Conservation (phyloP, 2,888 invertebrate species). For the Lutraria lutraria region DNA sequence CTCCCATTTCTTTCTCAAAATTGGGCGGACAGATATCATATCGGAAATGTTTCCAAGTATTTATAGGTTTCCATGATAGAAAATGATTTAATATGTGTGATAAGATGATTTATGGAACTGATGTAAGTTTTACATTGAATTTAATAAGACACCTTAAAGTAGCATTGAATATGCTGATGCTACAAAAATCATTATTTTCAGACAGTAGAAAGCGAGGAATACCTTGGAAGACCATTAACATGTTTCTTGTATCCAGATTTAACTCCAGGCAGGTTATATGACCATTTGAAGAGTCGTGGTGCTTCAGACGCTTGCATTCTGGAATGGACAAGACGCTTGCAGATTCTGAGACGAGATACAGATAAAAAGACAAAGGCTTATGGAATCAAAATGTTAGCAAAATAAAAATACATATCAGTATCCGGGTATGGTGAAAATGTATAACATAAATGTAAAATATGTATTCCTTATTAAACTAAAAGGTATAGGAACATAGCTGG, state of each 20-base stretch:
- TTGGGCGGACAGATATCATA: too few species aligned
- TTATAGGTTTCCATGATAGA: too few species aligned
- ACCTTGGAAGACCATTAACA: conserved; percentile 24
- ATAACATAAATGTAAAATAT: too few species aligned
- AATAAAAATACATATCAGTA: neutral
- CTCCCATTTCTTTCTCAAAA: too few species aligned
- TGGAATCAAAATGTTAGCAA: neutral
- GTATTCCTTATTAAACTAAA: too few species aligned
- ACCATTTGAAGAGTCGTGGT: conserved; percentile 40
- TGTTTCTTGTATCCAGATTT: conserved; percentile 40
- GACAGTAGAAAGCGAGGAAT: neutral
- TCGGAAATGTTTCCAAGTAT: too few species aligned
- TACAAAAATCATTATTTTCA: neutral
- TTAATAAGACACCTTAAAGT: neutral
- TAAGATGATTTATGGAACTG: neutral
- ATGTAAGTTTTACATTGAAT: neutral
- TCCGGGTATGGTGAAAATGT: too few species aligned
- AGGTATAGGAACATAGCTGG: too few species aligned
- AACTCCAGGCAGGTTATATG: conserved; percentile 35
- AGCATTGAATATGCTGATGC: neutral
- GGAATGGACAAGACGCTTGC: conserved; percentile 41
- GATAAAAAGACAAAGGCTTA: conserved; percentile 5
- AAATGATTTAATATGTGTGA: too few species aligned
- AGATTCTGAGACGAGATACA: conserved; percentile 22
- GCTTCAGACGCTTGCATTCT: conserved; percentile 41